phyloP scores from a whole-genome alignment of 2,888 invertebrate species.

The Plebejus melissa region DNA sequence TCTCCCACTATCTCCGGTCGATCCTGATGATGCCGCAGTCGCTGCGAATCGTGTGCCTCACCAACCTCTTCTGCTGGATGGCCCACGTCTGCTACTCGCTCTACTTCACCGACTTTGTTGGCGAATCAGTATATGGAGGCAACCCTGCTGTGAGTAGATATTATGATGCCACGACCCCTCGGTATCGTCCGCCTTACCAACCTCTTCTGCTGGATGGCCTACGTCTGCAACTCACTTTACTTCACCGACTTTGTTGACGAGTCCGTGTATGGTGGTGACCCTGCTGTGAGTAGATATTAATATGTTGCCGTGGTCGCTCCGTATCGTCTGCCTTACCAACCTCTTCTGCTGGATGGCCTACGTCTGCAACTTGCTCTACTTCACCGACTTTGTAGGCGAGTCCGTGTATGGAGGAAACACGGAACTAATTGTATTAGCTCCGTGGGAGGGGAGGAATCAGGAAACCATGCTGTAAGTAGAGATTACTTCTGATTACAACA shows the following conservation, averaged over 20 bases:
- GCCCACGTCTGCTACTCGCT: constrained; percentile 97
- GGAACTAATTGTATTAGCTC: too few relatives aligned
- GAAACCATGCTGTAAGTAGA: too few relatives aligned
- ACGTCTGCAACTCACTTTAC: constrained; percentile 97
- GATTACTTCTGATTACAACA: too few relatives aligned
- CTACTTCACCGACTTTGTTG: constrained; percentile 98
- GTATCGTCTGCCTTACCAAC: too few relatives aligned
- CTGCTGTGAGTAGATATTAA: constrained; percentile 77
- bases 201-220: constrained; percentile 98
- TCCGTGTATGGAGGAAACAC: too few relatives aligned
- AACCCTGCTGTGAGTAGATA: constrained; percentile 72
- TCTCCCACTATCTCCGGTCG: constrained; percentile 90
- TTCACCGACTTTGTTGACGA: constrained; percentile 98
- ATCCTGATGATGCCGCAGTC: constrained; percentile 95
- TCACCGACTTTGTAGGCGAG: too few relatives aligned
- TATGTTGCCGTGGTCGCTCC: too few relatives aligned
- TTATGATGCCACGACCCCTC: constrained; percentile 90
- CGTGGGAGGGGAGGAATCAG: too few relatives aligned
- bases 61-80: constrained; percentile 99
- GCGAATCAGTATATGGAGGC: constrained; percentile 93
- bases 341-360: too few relatives aligned
- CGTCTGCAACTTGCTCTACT: too few relatives aligned
- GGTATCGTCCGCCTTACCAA: constrained; percentile 94
- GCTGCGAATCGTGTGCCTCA: constrained; percentile 90
- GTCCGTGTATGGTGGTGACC: constrained; percentile 91